Base-by-base conservation (phyloP, 64 coral and sea anemone species). In the Pocillopora damicornis region DNA sequence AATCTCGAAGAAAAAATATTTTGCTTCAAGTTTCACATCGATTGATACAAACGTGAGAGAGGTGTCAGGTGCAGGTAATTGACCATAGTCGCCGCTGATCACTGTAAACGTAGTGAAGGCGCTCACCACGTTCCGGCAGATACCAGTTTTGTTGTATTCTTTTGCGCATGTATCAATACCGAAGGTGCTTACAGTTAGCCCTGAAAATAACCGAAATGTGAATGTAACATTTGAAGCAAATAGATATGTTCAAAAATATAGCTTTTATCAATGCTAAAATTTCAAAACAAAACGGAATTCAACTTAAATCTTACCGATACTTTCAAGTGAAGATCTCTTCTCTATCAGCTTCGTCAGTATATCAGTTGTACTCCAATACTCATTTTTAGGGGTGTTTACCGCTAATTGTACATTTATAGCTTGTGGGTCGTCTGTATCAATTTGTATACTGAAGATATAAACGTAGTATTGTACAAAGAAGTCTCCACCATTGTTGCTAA, bases 31-130 rank as follows among this genome's bases (percentile, higher is more conserved):
- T 37, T 83, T 18, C 13, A 89, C 63, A 63, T 94, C 81, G 17
- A 94, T 79, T n/a, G 81, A 89, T 16, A 94, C 92, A 51, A 94
- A 83, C 26, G 87, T 89, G 17, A 89, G 20, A 57, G 87, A 89
- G 18, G 61, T 14, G 20, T 61, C 73, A 6, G 88, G 87, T 23
- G 92, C 80, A n/a, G 92, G 92, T 22, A 90, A 82, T 58, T 94
- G 79, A 20, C 92, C 92, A 51, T 94, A 89, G 30, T 94, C 87
- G 37, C 92, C 81, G 30, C 78, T 80, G 61, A 88, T 88, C 37
- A 94, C 92, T 20, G 76, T 71, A 57, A 75, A 89, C n/a, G 92
- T 60, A 5, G 67, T 61, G 3, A 26, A 18, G 23, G 92, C 80
- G 57, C 58, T 73, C 5, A 87, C 71, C 13, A 76, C 5, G 67